Evolutionary conservation across 2,888 invertebrate species (phyloP).

Genomic region (Caenorhabditis sp.): DNA sequence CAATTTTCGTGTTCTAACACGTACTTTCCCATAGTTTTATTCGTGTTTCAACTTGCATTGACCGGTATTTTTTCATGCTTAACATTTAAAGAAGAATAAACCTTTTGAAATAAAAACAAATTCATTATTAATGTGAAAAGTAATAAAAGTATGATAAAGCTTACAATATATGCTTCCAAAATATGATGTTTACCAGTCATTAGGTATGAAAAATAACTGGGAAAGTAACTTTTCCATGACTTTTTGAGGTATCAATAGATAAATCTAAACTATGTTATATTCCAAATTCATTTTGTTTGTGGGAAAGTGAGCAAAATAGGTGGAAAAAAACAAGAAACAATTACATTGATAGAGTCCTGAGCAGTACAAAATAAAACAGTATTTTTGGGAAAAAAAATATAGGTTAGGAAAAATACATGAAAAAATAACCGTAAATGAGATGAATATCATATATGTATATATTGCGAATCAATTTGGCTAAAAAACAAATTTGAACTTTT

Average conservation of each 20-base stretch:
- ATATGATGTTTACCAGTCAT: background rate
- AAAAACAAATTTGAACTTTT: background rate
- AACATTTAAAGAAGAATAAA: background rate
- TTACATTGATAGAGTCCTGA: background rate
- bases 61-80: conserved; percentile 22
- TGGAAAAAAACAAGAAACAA: background rate
- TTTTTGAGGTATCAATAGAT: background rate
- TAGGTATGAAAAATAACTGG: background rate
- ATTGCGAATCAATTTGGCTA: background rate
- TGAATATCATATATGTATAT: background rate
- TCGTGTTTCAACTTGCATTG: conserved; percentile 35
- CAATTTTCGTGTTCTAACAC: conserved; percentile 3
- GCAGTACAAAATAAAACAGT: background rate
- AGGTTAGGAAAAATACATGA: background rate
- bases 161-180: conserved; percentile 3
- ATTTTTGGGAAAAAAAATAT: background rate
- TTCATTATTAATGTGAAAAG: background rate
- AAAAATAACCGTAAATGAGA: background rate
- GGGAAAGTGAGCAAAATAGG: background rate
- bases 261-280: background rate
- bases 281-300: background rate
- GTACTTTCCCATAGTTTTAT: background rate
- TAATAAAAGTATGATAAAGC: conserved; percentile 2
- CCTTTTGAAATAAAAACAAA: background rate
- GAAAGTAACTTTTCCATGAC: background rate